phyloP scores from a whole-genome alignment of 2,888 invertebrate genomes.

The Drosophila formosana region DNA sequence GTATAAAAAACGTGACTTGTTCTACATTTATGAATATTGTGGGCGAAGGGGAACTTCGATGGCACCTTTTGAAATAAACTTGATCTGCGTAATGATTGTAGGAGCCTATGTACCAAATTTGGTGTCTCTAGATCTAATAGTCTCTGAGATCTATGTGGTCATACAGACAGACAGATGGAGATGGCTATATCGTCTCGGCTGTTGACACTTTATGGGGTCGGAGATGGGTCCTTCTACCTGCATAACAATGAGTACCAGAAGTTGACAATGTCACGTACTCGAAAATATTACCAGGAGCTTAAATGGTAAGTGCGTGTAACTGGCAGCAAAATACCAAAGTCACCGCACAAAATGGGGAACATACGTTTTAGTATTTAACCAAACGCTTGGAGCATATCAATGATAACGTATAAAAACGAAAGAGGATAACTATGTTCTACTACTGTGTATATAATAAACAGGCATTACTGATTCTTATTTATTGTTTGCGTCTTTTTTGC shows the following conservation, averaged over 20 bases:
- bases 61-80: too few species aligned
- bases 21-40: too few species aligned
- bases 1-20: too few species aligned
- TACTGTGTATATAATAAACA: not conserved
- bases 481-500: constrained; percentile 1
- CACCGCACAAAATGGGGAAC: constrained; percentile 1
- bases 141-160: too few species aligned
- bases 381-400: constrained; percentile 8
- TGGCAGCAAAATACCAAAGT: constrained; percentile 14
- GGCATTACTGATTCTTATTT: not conserved
- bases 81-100: too few species aligned
- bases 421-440: not conserved
- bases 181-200: not conserved
- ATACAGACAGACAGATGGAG: constrained; percentile 1
- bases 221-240: constrained; percentile 2
- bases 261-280: not conserved
- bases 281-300: constrained; percentile 1
- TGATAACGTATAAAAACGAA: constrained; percentile 9
- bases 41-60: too few species aligned
- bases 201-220: too few species aligned
- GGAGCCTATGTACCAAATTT: too few species aligned
- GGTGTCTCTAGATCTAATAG: too few species aligned
- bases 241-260: constrained; percentile 49
- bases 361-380: constrained; percentile 15
- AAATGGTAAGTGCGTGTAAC: constrained; percentile 10